Base-by-base conservation (phyloP, 2,113 vertebrate species). In the Zosterops hypoxanthus region DNA sequence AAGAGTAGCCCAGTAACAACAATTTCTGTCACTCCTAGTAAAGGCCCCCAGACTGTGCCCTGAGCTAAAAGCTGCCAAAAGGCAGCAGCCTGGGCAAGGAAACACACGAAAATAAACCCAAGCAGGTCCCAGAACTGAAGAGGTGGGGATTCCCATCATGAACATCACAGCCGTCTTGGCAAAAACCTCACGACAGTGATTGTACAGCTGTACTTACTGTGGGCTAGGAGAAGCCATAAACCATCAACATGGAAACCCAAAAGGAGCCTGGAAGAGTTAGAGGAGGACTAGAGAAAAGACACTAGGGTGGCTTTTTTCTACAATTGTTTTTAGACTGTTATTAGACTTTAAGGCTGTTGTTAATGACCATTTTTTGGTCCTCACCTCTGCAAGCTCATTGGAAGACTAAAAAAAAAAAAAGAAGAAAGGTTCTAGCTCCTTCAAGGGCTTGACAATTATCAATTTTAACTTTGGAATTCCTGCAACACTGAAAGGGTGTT, bases 381-480 rank as follows among this genome's bases (percentile, higher is more conserved):
- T 93, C 31, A 68, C 20, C 18, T 60, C 66, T 65, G n/a, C n/a
- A 82, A 92, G 26, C 9, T 83, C n/a, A 55, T 80, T 39, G 59
- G 22, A 83, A 90, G n/a, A 65, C 12, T 23, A 65, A 72, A 87
- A 79, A 68, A 65, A 72, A 87, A 79, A 68, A 78, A 78, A 12
- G 31, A 68, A 55, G 26, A 55, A 72, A 44, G 3, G 9, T 69
- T 86, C 60, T 47, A 71, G 53, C 14, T 79, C 57, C 13, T 91
- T 92, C 42, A 55, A 29, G 36, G 24, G 6, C 33, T 50, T 39
- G 28, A 87, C 5, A 77, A 6, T 47, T 10, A 64, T 28, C 33
- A 50, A 14, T 71, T 46, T 66, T 66, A 75, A 28, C 17, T 79
- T 70, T 33, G 26, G 26, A 77, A 70, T 65, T 82, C 39, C 69